Evolutionary conservation across 2,888 invertebrate genomes (phyloP), one percentile per base, ranked within the genome.

Genomic region (Platerodrilus igneus): DNA sequence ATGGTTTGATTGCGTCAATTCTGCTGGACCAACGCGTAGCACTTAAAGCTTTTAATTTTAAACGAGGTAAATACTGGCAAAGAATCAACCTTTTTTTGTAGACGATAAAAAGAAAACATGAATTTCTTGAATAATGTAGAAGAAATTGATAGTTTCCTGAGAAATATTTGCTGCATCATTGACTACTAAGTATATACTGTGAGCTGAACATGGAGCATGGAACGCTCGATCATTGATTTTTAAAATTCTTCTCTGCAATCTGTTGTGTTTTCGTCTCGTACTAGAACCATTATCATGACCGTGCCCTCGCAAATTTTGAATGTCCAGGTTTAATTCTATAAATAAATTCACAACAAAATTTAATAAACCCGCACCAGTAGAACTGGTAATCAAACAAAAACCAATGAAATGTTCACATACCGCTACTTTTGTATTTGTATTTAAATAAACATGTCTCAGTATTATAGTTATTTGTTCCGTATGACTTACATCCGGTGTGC

Each of bases 241-340:
- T 25, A 53, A 31, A 36, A 56, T 51, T 44, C 38, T 53, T 39
- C 51, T 52, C 35, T 57, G 53, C 9, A 59, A 22, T 3, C 55
- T 52, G 22, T 41, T 52, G 23, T 55, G 42, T 35, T 53, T 55
- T 19, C 55, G 53, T 17, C 35, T 29, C 56, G 57, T 58, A 31
- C 57, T 57, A 4, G 54, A 33, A 6, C 52, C 58, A 50, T 59
- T 58, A 44, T 59, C 56, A 37, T 54, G 54, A 11, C 44, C 44
- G 41, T 56, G 55, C 4, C 52, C 53, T 2, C 53, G 37, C 33
- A 50, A 39, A 46, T 55, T 37, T 23, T 44, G 26, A 40, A 50
- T 27, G 28, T 51, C 32, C n/a, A n/a, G n/a, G n/a, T n/a, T n/a
- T 32, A 48, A 46, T 36, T 37, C 14, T 30, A 18, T 10, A 20